Base-by-base conservation (phyloP, 1,140 invertebrate genomes). In the Drosophila truncata region DNA sequence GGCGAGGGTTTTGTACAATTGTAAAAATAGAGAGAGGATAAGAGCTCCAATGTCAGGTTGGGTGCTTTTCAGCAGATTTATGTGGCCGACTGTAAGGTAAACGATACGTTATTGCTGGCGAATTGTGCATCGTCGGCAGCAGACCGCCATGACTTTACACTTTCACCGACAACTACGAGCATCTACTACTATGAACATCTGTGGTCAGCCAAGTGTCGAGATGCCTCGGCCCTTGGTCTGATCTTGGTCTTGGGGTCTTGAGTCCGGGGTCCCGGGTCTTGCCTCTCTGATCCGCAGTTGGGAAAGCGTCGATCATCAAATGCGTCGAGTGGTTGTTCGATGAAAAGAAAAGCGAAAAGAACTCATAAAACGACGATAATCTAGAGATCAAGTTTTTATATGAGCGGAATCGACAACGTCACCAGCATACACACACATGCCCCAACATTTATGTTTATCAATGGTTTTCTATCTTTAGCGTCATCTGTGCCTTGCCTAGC, bases 71-170 rank as follows among this genome's bases (percentile, higher is more conserved):
- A 57, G 23, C 60, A 52, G 82, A 87, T 87, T 79, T 76, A 71
- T 78, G 79, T 62, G 37, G 58, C 37, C 37, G 33, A n/a, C 46
- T 47, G 78, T 63, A 80, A 64, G 65, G 75, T 83, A 87, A 87
- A 72, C 55, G 70, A 73, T 73, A 73, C 70, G 29, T 50, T 61
- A 70, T 50, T 23, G 55, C 44, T 41, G 60, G 74, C 72, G 41
- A 74, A 75, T 76, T 74, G 73, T 57, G 69, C 72, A 73, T 57
- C 59, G 35, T 49, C 58, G 35, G 57, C 69, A 47, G 35, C 44
- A 33, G 71, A 58, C 44, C 39, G 63, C 62, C 81, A 84, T 90
- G 80, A 88, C 80, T 84, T 88, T 84, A 90, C 84, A 87, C 84
- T 87, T 87, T 87, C 84, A 64, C 72, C 60, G 73, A 29, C 77